phyloP scores from a whole-genome alignment of 30 jellyfish, hydroid and myxozoan species.

The Hydractinia symbiolongicarpus region DNA sequence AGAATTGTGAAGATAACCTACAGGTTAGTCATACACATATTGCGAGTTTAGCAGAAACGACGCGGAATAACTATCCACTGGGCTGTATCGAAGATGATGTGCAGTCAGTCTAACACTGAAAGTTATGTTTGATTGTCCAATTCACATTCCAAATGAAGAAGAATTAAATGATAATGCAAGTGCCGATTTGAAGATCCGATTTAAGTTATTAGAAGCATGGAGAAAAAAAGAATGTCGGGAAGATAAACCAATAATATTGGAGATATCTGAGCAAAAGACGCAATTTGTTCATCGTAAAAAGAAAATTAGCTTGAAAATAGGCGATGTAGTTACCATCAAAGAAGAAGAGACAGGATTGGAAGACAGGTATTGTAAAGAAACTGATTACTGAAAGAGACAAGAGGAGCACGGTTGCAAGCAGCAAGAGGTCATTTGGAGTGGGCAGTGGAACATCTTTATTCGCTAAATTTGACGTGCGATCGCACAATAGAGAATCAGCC shows the following conservation, averaged over 20 bases:
- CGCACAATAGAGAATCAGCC: neutral
- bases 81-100: slow-evolving; percentile 1
- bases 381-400: slow-evolving; percentile 36
- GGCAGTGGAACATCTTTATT: slow-evolving; percentile 33
- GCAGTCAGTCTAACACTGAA: slow-evolving; percentile 15
- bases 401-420: slow-evolving; percentile 41
- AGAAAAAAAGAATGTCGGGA: neutral
- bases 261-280: neutral
- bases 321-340: slow-evolving; percentile 47
- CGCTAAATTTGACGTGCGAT: slow-evolving; percentile 21
- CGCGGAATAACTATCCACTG: slow-evolving; percentile 1
- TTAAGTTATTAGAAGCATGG: neutral
- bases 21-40: no score
- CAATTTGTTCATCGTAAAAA: slow-evolving; percentile 14
- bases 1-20: no score
- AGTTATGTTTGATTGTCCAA: slow-evolving; percentile 17
- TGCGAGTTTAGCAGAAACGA: no score
- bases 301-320: neutral
- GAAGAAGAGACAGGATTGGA: slow-evolving; percentile 55
- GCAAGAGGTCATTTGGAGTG: slow-evolving; percentile 34
- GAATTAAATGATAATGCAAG: neutral
- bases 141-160: neutral
- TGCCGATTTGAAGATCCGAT: neutral
- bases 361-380: slow-evolving; percentile 23
- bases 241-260: neutral